phyloP scores from a whole-genome alignment of 2,113 vertebrate genomes.

The Ochotona curzoniae region DNA sequence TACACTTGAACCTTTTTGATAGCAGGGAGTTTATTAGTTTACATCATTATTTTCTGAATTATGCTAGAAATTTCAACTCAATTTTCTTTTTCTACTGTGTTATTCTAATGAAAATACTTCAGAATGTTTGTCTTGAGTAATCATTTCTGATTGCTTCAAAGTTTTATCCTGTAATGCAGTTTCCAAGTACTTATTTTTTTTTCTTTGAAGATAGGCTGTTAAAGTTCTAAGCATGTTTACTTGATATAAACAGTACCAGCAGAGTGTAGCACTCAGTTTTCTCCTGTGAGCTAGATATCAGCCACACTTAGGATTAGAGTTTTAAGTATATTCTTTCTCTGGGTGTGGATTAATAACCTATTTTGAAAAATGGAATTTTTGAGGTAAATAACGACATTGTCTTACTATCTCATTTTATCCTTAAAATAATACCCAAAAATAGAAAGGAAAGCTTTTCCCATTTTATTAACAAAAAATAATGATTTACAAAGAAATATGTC shows the following conservation, averaged over 20 bases:
- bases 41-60: background rate
- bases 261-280: background rate
- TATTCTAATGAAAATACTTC: conserved; percentile 36
- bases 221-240: background rate
- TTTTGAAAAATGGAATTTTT: conserved; percentile 13
- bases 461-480: conserved; percentile 27
- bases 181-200: background rate
- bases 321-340: background rate
- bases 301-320: background rate
- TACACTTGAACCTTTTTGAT: background rate
- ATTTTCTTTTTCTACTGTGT: conserved; percentile 26
- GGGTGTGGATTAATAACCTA: background rate
- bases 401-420: background rate
- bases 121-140: conserved; percentile 17
- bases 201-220: background rate
- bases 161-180: background rate
- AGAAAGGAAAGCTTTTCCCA: background rate
- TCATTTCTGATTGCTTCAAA: conserved; percentile 13
- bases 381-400: background rate
- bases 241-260: background rate
- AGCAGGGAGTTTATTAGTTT: conserved; percentile 1
- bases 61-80: background rate
- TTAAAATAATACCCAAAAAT: background rate
- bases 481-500: background rate
- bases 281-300: background rate